phyloP scores from a whole-genome alignment of 1,140 invertebrate genomes.

The Meloidogyne floridensis region DNA sequence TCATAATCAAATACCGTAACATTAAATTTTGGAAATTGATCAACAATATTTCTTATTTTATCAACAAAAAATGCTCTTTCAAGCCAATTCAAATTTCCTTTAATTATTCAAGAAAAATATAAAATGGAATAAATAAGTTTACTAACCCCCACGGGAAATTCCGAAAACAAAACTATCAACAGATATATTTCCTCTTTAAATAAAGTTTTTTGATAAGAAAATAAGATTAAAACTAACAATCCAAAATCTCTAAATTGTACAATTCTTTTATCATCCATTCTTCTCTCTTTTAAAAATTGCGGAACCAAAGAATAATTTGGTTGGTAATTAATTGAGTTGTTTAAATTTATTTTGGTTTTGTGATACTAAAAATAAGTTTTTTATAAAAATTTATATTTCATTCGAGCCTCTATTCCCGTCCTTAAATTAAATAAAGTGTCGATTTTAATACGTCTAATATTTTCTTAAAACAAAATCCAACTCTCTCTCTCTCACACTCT shows the following conservation, averaged over 20 bases:
- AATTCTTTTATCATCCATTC: constrained; percentile 47
- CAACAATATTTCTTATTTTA: constrained; percentile 41
- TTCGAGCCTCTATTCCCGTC: no score
- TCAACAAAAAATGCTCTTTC: constrained; percentile 48
- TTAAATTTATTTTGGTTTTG: constrained; percentile 14
- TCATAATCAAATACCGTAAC: constrained; percentile 51
- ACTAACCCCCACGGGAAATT: constrained; percentile 28
- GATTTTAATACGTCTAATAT: no score
- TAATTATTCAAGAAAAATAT: no score
- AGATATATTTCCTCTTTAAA: background rate
- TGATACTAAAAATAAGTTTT: constrained; percentile 30
- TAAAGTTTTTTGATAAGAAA: background rate
- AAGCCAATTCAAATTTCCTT: constrained; percentile 42
- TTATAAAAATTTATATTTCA: no score
- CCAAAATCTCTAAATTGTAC: constrained; percentile 41
- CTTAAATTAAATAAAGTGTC: no score
- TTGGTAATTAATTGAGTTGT: constrained; percentile 4
- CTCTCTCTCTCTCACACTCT: no score
- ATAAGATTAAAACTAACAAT: background rate
- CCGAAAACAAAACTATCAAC: constrained; percentile 49
- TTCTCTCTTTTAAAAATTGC: constrained; percentile 39
- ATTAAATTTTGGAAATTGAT: constrained; percentile 48
- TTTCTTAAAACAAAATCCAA: no score
- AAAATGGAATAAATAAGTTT: no score
- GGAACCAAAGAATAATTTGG: constrained; percentile 40